These are phyloP conservation scores for Lytechinus pictus DNA, from an alignment of 35 echinoderm and acorn worm genomes.

Conservation along the genomic window DNA sequence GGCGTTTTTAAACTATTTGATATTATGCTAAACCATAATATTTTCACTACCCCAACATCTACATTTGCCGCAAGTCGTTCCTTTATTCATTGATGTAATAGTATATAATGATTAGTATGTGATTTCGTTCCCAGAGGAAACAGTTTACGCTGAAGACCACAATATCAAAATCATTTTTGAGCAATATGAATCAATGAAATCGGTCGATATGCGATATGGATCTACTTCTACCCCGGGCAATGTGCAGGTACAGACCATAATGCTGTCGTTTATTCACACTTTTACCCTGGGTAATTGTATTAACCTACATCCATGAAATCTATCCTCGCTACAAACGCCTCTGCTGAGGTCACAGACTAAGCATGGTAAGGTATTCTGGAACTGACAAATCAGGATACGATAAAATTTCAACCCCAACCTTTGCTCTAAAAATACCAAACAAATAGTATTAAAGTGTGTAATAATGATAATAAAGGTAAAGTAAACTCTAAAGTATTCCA, in stretches of 20 bases:
- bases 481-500: no score
- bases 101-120: background rate
- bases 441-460: no score
- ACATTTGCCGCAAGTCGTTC: no score
- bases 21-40: no score
- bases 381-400: no score
- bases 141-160: background rate
- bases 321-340: background rate
- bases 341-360: background rate
- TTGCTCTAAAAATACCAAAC: no score
- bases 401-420: no score
- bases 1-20: no score
- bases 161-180: background rate
- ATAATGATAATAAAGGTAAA: no score
- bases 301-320: background rate
- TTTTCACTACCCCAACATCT: no score
- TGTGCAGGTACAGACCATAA: background rate
- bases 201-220: background rate
- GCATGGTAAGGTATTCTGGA: no score
- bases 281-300: background rate
- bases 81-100: background rate
- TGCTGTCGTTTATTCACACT: background rate
- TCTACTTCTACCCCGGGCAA: background rate
- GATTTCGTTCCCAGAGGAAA: background rate
- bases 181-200: background rate